Base-by-base conservation (phyloP, 2,888 invertebrate species). In the Plebejus argus region DNA sequence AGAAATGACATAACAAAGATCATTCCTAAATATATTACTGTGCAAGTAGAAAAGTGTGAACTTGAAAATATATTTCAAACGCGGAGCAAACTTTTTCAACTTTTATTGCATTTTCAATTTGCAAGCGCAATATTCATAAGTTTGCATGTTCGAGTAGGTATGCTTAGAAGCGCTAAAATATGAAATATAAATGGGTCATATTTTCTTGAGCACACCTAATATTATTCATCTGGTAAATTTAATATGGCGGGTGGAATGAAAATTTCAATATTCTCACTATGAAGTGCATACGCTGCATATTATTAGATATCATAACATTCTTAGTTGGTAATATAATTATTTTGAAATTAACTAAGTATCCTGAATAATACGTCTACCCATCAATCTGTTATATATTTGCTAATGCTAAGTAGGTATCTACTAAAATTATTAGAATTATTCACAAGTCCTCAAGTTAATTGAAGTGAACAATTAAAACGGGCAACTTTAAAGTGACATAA, bases 191-290 rank as follows among this genome's bases (percentile, higher is more conserved):
- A 39, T 72, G 72, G 72, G 45, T 39, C 72, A 45, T 45, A 72
- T 72, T 39, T 72, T 45, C 45, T 71, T 70, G 71, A 71, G 71
- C 20, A 20, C 12, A 39, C 39, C 12, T 23, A 45, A 72, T 72
- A 72, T 72, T n/a, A n/a, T 71, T 71, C 71, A 20, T 39, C 39
- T 33, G 15, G 71, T 39, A 20, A 71, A 39, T 71, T 72, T 72
- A 72, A 72, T 39, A 72, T 72, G 20, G 72, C 20, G 23, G 45
- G 20, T 39, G 72, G 39, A 20, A 45, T 72, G 20, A 20, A 72
- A 20, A 12, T 45, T 72, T 39, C n/a, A 45, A 39, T 72, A 72
- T 71, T 20, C 35, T 35, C 39, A 20, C 20, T 71, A 45, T 12
- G 20, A 72, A 15, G 5, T 15, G 39, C 39, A 72, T 72, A 66